A percentile compares a stretch with the other conserved stretches of the same genome.
phyloP scores from a whole-genome alignment of 2,888 invertebrate genomes.

The Protodeltote pygarga region DNA sequence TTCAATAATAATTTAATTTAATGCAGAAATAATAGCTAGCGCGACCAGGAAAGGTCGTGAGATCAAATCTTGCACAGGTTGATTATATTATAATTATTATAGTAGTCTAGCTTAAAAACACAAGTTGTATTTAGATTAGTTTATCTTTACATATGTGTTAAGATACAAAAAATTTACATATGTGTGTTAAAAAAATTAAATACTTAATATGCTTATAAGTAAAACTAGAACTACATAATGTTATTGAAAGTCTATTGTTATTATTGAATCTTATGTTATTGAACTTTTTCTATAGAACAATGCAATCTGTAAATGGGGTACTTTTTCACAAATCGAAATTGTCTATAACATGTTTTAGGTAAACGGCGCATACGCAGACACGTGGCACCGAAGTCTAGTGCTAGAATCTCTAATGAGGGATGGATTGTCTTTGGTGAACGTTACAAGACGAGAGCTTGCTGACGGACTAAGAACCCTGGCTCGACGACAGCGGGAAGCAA shows the following conservation, averaged over 20 bases:
- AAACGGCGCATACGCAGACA: constrained; percentile 88
- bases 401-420: constrained; percentile 83
- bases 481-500: constrained; percentile 73
- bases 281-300: too few relatives aligned
- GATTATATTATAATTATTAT: not conserved
- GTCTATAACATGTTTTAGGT: constrained; percentile 69
- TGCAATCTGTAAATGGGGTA: not conserved
- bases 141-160: too few relatives aligned
- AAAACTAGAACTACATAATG: too few relatives aligned
- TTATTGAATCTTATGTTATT: too few relatives aligned
- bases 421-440: constrained; percentile 82
- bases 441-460: constrained; percentile 84
- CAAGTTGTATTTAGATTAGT: too few relatives aligned
- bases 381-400: constrained; percentile 85
- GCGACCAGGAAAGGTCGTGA: too few relatives aligned
- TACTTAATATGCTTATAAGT: too few relatives aligned
- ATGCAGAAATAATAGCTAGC: not conserved
- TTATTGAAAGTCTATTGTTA: too few relatives aligned
- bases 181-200: too few relatives aligned
- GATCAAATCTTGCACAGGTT: too few relatives aligned
- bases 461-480: constrained; percentile 80
- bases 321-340: not conserved
- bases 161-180: too few relatives aligned
- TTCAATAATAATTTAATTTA: not conserved
- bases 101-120: too few relatives aligned